phyloP scores from a whole-genome alignment of 2,113 vertebrate genomes.

The Sylvia atricapilla region DNA sequence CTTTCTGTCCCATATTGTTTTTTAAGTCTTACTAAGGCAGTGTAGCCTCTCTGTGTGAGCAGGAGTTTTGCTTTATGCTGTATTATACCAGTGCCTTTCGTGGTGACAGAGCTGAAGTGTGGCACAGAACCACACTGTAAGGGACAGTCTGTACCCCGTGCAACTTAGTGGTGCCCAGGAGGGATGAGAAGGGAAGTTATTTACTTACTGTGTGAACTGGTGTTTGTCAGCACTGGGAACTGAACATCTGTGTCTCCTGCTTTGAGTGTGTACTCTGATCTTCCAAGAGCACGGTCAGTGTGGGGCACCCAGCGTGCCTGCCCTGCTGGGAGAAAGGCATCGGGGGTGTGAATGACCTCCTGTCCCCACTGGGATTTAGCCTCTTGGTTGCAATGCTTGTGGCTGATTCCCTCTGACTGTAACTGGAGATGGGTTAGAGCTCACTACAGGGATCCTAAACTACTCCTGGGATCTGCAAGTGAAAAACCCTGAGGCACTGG shows the following conservation, averaged over 20 bases:
- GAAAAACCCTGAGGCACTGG: background rate
- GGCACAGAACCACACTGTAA: accelerated
- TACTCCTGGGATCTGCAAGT: background rate
- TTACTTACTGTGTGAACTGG: background rate
- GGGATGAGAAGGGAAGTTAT: background rate
- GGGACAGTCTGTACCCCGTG: background rate
- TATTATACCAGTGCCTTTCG: accelerated
- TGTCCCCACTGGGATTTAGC: background rate
- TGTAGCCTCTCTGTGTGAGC: background rate
- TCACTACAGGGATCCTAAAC: background rate
- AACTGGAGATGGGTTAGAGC: background rate
- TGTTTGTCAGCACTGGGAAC: background rate
- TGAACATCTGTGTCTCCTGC: background rate
- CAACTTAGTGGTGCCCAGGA: background rate
- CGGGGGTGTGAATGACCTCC: background rate
- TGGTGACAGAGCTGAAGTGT: background rate
- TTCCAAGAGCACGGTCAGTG: background rate
- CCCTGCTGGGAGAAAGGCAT: background rate
- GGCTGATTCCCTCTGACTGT: background rate
- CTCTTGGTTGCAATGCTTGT: background rate
- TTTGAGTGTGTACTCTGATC: background rate
- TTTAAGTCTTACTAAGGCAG: background rate
- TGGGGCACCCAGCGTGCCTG: background rate
- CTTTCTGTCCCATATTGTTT: background rate
- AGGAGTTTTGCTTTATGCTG: background rate